Percentiles rank a stretch among this genome's conserved stretches.
Evolutionary conservation across 92 coral and sea anemone genomes (phyloP).

Genomic region (Palythoa heliodiscus): DNA sequence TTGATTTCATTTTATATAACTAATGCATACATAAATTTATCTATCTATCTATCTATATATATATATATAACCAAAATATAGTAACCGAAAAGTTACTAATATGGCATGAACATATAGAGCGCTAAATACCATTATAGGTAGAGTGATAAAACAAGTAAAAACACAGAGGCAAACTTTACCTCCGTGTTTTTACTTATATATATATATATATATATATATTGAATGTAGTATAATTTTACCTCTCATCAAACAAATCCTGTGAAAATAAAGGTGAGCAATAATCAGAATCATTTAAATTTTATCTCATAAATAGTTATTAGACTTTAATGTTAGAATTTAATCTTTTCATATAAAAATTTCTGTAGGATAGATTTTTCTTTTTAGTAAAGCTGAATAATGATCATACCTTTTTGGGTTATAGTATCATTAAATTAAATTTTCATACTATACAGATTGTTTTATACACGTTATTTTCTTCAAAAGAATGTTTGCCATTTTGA

Average conservation of each 20-base stretch:
- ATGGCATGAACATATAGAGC: no score
- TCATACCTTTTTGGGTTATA: neutral
- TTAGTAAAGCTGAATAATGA: neutral
- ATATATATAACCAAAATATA: no score
- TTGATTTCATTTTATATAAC: neutral
- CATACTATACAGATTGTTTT: neutral
- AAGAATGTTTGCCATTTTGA: neutral
- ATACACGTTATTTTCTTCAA: neutral
- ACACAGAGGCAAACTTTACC: no score
- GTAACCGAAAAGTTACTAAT: no score
- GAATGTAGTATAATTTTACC: neutral
- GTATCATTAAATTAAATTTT: neutral
- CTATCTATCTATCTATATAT: no score
- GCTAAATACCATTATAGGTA: no score
- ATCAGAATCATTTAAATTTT: neutral
- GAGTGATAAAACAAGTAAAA: no score
- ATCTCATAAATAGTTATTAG: slow-evolving; percentile 1
- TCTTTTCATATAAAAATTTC: neutral
- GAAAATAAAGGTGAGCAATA: neutral
- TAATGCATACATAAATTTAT: neutral
- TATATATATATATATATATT: no score
- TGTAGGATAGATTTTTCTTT: neutral
- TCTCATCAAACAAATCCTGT: neutral
- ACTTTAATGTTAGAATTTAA: neutral
- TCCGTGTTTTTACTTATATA: no score